Percentiles rank a stretch among this genome's conserved stretches.
Evolutionary conservation across 1,140 invertebrate genomes (phyloP).

Genomic region (Micrasema minimum): DNA sequence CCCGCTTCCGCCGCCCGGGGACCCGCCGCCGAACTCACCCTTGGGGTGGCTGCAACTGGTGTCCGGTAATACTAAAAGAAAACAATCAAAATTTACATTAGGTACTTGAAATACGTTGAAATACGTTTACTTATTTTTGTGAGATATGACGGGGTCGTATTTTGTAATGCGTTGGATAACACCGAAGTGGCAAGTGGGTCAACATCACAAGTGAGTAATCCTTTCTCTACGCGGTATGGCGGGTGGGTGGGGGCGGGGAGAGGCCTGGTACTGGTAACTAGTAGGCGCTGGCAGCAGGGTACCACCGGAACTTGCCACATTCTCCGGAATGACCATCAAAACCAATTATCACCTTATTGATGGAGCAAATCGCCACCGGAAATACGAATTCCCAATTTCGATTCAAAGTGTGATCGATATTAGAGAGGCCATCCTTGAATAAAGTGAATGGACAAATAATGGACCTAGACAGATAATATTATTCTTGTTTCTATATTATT

Average conservation of each 20-base stretch:
- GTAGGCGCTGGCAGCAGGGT: no score
- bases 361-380: slow-evolving; percentile 12
- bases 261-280: no score
- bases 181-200: no score
- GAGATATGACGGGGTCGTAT: no score
- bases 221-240: no score
- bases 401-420: not conserved
- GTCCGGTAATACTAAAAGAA: slow-evolving; percentile 62
- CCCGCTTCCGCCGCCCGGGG: slow-evolving; percentile 46
- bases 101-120: no score
- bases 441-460: slow-evolving; percentile 5
- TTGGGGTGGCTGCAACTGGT: slow-evolving; percentile 60
- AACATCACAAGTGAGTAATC: no score
- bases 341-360: slow-evolving; percentile 33
- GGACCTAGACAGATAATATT: not conserved
- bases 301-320: slow-evolving; percentile 39
- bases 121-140: no score
- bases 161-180: no score
- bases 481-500: no score
- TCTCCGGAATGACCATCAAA: slow-evolving; percentile 25
- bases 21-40: slow-evolving; percentile 62
- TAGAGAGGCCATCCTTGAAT: slow-evolving; percentile 4
- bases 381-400: slow-evolving; percentile 39
- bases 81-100: not conserved
- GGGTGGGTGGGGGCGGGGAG: no score